Evolutionary conservation across 2,797 vertebrate genomes (phyloP).

Genomic region (Sternotherus odoratus): DNA sequence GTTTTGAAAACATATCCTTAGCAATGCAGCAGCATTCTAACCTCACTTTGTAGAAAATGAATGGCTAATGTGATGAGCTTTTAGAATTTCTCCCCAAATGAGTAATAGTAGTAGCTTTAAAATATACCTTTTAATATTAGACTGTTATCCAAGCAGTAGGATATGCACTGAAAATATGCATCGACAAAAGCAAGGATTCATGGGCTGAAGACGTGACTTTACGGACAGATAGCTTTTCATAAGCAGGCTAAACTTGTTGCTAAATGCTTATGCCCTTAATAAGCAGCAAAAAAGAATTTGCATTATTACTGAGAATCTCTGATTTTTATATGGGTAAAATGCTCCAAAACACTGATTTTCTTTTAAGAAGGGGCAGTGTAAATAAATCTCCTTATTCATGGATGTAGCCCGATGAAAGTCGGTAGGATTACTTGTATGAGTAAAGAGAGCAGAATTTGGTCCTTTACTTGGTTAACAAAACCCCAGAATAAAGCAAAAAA

Average conservation of each 20-base stretch:
- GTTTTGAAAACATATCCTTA: not conserved
- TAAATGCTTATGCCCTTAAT: not conserved
- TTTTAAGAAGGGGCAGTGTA: not conserved
- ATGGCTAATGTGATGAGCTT: constrained; percentile 30
- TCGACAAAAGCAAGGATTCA: not conserved
- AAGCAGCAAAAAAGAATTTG: not conserved
- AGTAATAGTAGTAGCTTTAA: constrained; percentile 58
- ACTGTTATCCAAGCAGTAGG: constrained; percentile 41
- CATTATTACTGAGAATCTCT: not conserved
- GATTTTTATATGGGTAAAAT: constrained; percentile 7
- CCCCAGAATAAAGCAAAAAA: not conserved
- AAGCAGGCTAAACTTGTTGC: not conserved
- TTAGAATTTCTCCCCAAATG: constrained; percentile 43
- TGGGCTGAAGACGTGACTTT: not conserved
- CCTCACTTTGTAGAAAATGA: constrained; percentile 26
- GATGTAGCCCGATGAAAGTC: not conserved
- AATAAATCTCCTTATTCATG: not conserved
- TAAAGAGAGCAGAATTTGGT: not conserved
- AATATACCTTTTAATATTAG: constrained; percentile 43
- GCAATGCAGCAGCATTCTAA: not conserved
- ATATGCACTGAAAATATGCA: not conserved
- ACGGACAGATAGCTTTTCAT: not conserved
- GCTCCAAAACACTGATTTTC: fast-evolving
- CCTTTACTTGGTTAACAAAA: not conserved
- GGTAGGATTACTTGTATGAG: not conserved